Evolutionary conservation across 2,797 vertebrate species (phyloP).

Genomic region (Poeciliopsis paucimaculata): DNA sequence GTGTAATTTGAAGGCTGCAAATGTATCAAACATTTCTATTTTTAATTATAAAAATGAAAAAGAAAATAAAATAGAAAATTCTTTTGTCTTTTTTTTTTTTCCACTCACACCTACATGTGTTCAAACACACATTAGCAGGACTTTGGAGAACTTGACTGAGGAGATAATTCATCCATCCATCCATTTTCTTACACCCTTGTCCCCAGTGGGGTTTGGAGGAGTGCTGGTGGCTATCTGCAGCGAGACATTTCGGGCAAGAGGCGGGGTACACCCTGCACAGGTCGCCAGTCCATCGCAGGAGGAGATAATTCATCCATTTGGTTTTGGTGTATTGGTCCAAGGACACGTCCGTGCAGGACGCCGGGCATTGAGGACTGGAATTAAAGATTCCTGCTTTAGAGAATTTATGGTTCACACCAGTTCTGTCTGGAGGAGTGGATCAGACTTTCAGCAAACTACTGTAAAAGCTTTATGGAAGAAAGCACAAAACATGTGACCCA

Average conservation of each 20-base stretch:
- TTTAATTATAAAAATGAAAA: background rate
- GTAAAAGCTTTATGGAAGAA: background rate
- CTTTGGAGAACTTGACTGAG: too few relatives aligned
- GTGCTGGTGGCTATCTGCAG: too few relatives aligned
- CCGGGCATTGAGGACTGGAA: background rate
- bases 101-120: too few relatives aligned
- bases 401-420: background rate
- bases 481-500: background rate
- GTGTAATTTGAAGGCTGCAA: background rate
- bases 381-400: background rate
- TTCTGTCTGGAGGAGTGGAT: background rate
- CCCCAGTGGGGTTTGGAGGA: too few relatives aligned
- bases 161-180: too few relatives aligned
- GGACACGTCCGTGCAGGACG: too few relatives aligned
- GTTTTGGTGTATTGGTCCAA: background rate
- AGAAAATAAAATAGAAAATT: background rate
- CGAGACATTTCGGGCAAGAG: too few relatives aligned
- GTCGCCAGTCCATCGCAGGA: background rate
- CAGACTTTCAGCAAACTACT: background rate
- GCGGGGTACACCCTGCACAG: too few relatives aligned
- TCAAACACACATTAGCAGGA: too few relatives aligned
- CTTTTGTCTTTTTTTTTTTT: background rate
- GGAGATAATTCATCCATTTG: background rate
- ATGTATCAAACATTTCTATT: background rate
- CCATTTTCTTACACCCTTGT: too few relatives aligned